Evolutionary conservation across 2,113 vertebrate species (phyloP).

Genomic region (Hippolais icterina): DNA sequence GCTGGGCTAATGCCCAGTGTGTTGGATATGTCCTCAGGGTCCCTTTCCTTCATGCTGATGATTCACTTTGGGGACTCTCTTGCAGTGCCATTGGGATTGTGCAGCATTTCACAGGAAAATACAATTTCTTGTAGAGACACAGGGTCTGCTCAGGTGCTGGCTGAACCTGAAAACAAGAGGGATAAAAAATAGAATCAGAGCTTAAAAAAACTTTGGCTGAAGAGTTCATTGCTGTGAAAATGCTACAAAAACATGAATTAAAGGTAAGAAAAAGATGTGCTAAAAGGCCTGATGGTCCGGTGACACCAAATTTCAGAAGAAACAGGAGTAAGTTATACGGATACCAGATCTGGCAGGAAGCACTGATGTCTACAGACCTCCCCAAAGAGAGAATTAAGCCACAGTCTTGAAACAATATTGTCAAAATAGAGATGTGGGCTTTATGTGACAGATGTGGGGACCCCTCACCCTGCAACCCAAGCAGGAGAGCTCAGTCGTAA

Average conservation of each 20-base stretch:
- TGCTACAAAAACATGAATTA: neutral
- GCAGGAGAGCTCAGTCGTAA: neutral
- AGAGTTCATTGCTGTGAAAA: neutral
- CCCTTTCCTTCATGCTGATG: neutral
- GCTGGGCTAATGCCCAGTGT: neutral
- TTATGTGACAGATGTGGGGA: neutral
- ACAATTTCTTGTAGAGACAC: neutral
- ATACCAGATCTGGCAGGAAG: neutral
- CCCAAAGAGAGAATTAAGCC: neutral
- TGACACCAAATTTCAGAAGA: neutral
- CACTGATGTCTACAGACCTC: neutral
- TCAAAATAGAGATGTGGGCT: neutral
- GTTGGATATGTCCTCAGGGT: neutral
- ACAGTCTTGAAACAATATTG: neutral
- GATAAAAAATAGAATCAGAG: neutral
- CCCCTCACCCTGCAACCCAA: neutral
- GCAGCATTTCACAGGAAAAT: neutral
- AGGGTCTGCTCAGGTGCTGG: neutral
- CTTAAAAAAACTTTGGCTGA: neutral
- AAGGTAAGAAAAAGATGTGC: neutral
- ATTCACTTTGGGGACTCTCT: neutral
- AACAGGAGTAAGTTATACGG: neutral
- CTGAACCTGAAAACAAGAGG: neutral
- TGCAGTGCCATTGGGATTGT: neutral
- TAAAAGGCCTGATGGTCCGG: neutral